phyloP scores from a whole-genome alignment of 1,140 invertebrate genomes.

The Cyclina sinensis region DNA sequence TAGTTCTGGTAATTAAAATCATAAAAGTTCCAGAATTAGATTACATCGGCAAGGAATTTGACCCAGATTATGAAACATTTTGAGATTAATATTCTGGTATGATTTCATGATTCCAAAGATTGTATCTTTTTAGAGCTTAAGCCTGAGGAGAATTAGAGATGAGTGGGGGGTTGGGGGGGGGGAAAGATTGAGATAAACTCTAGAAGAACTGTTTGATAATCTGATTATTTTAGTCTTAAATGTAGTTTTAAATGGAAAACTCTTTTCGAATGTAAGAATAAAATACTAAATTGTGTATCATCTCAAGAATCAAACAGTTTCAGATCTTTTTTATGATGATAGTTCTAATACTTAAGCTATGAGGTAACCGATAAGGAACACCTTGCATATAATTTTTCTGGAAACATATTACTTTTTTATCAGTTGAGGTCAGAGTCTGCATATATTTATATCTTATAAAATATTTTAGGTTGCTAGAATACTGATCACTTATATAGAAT shows the following conservation, averaged over 20 bases:
- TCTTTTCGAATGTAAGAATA: too few species aligned
- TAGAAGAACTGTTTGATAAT: too few species aligned
- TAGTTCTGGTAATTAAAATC: conserved; percentile 6
- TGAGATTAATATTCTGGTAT: neutral
- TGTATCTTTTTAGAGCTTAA: neutral
- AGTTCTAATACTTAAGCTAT: neutral
- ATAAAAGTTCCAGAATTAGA: conserved; percentile 25
- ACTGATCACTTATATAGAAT: too few species aligned
- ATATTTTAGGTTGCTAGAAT: too few species aligned
- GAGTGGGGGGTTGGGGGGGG: too few species aligned
- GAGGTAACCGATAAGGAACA: neutral
- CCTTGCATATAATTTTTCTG: neutral
- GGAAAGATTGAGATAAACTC: neutral
- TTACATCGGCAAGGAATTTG: neutral
- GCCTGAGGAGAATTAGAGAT: neutral
- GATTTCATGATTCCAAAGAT: neutral
- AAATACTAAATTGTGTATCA: too few species aligned
- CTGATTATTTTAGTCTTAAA: too few species aligned
- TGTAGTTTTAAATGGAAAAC: too few species aligned
- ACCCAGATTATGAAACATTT: neutral
- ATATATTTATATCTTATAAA: too few species aligned
- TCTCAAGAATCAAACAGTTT: too few species aligned
- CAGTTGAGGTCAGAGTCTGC: too few species aligned
- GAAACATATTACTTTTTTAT: neutral
- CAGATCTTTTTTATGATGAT: too few species aligned